phyloP scores from a whole-genome alignment of 1,140 invertebrate genomes.

The Aporrectodea caliginosa region DNA sequence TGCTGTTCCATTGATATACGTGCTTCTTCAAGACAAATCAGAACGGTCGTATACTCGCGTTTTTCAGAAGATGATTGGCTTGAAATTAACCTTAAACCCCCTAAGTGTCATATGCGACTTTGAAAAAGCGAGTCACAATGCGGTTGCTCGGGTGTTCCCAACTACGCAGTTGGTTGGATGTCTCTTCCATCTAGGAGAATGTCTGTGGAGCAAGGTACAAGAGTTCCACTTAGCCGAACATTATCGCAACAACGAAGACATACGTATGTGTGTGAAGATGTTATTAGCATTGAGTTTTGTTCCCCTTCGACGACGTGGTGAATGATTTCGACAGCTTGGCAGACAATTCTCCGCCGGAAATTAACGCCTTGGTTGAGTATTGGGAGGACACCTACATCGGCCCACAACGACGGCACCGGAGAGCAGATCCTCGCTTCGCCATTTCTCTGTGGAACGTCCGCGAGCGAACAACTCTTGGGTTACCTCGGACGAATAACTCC shows the following conservation, averaged over 20 bases:
- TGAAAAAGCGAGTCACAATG: not conserved
- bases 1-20: constrained; percentile 11
- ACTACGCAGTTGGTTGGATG: not conserved
- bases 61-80: not conserved
- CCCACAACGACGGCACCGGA: constrained; percentile 1
- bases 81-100: not conserved
- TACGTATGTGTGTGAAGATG: constrained; percentile 9
- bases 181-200: constrained; percentile 10
- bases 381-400: constrained; percentile 7
- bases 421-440: constrained; percentile 3
- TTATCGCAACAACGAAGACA: constrained; percentile 6
- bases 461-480: not conserved
- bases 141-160: not conserved
- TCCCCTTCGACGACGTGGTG: not conserved
- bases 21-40: constrained; percentile 13
- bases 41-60: not conserved
- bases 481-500: constrained; percentile 15
- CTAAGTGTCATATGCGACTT: not conserved
- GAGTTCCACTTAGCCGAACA: not conserved
- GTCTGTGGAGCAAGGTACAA: constrained; percentile 11
- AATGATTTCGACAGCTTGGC: constrained; percentile 7
- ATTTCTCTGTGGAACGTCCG: constrained; percentile 4
- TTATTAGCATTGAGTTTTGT: constrained; percentile 9
- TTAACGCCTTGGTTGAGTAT: not conserved
- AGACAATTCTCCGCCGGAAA: not conserved